Evolutionary conservation across 2,888 invertebrate genomes (phyloP).

Genomic region (Alsophila aescularia): DNA sequence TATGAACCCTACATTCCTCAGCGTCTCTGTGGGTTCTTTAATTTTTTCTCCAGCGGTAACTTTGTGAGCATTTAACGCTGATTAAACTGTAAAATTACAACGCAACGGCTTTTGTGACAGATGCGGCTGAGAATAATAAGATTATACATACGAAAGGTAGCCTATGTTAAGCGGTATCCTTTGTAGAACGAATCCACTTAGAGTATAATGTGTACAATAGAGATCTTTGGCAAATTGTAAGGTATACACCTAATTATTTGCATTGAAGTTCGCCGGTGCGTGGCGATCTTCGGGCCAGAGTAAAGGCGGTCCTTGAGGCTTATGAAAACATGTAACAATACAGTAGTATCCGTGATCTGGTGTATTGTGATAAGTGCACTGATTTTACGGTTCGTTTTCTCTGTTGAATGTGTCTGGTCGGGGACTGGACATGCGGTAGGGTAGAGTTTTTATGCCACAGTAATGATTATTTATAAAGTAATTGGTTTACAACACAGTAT

Average conservation of each 20-base stretch:
- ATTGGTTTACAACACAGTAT: not conserved
- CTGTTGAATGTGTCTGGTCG: constrained; percentile 20
- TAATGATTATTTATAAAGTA: not conserved
- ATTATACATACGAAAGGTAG: constrained; percentile 75
- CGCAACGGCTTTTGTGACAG: constrained; percentile 81
- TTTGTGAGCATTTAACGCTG: constrained; percentile 82
- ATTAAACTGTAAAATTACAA: constrained; percentile 84
- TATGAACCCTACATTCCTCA: constrained; percentile 69
- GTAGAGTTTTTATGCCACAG: not conserved
- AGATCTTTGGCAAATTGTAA: constrained; percentile 82
- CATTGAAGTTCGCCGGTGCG: constrained; percentile 72
- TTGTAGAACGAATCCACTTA: constrained; percentile 81
- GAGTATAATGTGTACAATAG: constrained; percentile 73
- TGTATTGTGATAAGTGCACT: constrained; percentile 64
- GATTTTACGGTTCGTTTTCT: constrained; percentile 42
- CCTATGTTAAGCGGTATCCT: constrained; percentile 71
- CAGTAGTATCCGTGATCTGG: constrained; percentile 48
- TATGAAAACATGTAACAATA: constrained; percentile 78
- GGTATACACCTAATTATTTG: constrained; percentile 82
- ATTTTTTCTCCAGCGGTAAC: constrained; percentile 71
- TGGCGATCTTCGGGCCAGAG: constrained; percentile 62
- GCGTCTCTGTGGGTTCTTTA: constrained; percentile 58
- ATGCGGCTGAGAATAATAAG: constrained; percentile 81
- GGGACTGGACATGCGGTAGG: constrained; percentile 6
- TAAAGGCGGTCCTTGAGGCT: constrained; percentile 76